Conservation (phyloP, 2,797 vertebrate species). For the Tinamus major region DNA sequence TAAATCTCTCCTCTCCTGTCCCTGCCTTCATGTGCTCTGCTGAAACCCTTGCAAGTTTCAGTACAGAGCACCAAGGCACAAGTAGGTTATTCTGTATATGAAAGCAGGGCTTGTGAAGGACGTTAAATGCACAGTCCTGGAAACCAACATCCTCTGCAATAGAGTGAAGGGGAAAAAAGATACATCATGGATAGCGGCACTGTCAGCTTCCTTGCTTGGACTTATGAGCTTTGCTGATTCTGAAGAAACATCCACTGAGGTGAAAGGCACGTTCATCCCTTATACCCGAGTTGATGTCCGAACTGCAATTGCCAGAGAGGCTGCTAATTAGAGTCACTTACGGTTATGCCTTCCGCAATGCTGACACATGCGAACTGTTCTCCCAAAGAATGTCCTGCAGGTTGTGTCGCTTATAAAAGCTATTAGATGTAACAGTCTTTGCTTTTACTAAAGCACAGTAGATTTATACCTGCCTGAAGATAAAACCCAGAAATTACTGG, state of each 20-base stretch:
- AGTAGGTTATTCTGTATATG: conserved; percentile 60
- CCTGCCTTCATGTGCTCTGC: not conserved
- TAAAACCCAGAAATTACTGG: not conserved
- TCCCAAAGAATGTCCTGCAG: conserved; percentile 25
- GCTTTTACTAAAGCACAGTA: not conserved
- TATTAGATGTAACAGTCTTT: conserved; percentile 17
- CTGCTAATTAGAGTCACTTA: conserved; percentile 28
- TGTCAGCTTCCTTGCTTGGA: conserved; percentile 1
- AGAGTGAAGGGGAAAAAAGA: conserved; percentile 18
- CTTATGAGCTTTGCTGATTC: not conserved
- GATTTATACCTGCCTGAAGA: conserved; percentile 14
- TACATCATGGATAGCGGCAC: conserved; percentile 27
- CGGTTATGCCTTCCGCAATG: not conserved
- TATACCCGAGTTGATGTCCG: conserved; percentile 24
- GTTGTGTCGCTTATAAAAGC: conserved; percentile 23
- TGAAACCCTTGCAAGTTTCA: conserved; percentile 30
- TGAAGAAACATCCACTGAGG: conserved; percentile 31
- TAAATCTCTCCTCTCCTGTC: conserved; percentile 50
- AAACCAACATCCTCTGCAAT: not conserved
- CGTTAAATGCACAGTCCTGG: not conserved
- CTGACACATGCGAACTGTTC: conserved; percentile 39
- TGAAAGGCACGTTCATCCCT: conserved; percentile 38
- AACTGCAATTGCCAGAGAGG: not conserved
- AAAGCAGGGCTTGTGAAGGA: conserved; percentile 62
- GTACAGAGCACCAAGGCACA: conserved; percentile 15